Percentiles rank a stretch among this genome's conserved stretches.
phyloP scores from a whole-genome alignment of 1,140 invertebrate genomes.

The Meloidogyne hapla region DNA sequence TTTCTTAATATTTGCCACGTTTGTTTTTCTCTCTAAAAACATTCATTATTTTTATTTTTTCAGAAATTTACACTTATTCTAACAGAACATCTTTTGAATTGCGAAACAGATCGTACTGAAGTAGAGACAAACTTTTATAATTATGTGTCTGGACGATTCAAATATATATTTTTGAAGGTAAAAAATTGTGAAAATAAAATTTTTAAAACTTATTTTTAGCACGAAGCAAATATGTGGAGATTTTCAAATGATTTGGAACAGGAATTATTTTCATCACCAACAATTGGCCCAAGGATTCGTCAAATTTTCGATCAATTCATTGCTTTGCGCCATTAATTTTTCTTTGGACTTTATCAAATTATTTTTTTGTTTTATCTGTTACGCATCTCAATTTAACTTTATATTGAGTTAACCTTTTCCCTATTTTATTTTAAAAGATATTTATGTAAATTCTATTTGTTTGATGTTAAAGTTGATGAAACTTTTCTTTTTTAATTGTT shows the following conservation, averaged over 20 bases:
- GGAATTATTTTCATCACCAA: slow-evolving; percentile 83
- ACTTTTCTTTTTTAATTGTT: neutral
- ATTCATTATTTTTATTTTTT: slow-evolving; percentile 7
- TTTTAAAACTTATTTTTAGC: slow-evolving; percentile 70
- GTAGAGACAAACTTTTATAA: slow-evolving; percentile 71
- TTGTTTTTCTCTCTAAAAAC: slow-evolving; percentile 5
- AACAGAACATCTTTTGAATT: slow-evolving; percentile 87
- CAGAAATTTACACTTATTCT: slow-evolving; percentile 95
- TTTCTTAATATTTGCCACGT: slow-evolving; percentile 54
- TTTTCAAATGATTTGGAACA: slow-evolving; percentile 91
- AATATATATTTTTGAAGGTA: slow-evolving; percentile 91
- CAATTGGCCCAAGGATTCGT: slow-evolving; percentile 90
- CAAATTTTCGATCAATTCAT: slow-evolving; percentile 97
- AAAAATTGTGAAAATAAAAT: slow-evolving; percentile 63
- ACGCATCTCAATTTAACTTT: slow-evolving; percentile 1
- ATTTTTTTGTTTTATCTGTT: neutral
- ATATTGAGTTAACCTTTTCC: slow-evolving; percentile 2
- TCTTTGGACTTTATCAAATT: neutral
- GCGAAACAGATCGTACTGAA: slow-evolving; percentile 89
- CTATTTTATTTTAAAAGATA: neutral
- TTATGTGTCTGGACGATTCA: slow-evolving; percentile 88
- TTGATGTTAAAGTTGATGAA: neutral
- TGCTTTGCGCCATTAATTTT: slow-evolving; percentile 67
- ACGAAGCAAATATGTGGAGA: slow-evolving; percentile 95
- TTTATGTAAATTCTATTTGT: neutral